Percentiles rank a stretch among this genome's conserved stretches.
phyloP scores from a whole-genome alignment of 2,888 invertebrate species.

The Noctua comes region DNA sequence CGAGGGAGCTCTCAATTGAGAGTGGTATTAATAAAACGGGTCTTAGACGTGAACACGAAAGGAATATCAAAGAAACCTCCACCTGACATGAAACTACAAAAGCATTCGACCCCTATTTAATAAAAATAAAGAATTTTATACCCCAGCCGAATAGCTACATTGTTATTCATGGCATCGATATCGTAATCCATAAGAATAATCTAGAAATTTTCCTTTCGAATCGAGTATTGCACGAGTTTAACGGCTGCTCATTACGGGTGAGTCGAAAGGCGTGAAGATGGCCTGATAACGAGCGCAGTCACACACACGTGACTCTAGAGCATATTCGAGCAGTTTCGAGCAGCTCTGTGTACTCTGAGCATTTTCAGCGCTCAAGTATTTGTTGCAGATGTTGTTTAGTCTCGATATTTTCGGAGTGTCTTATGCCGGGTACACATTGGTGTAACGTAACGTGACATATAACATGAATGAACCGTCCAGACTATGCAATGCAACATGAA shows the following conservation, averaged over 20 bases:
- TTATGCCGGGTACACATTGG: too few relatives aligned
- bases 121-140: constrained; percentile 54
- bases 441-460: too few relatives aligned
- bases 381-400: constrained; percentile 22
- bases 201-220: constrained; percentile 64
- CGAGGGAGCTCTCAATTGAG: constrained; percentile 1
- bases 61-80: constrained; percentile 50
- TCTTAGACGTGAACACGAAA: constrained; percentile 36
- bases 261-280: constrained; percentile 71
- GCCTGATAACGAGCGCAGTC: constrained; percentile 66
- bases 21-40: constrained; percentile 35
- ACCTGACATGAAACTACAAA: constrained; percentile 47
- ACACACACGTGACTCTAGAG: constrained; percentile 61
- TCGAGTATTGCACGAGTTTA: constrained; percentile 60
- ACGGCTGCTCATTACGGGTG: constrained; percentile 62
- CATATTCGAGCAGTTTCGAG: constrained; percentile 34
- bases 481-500: too few relatives aligned
- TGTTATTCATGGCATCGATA: constrained; percentile 60
- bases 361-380: constrained; percentile 23
- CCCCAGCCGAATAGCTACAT: constrained; percentile 38
- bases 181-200: constrained; percentile 60
- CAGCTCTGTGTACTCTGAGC: constrained; percentile 4
- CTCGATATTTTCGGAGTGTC: neutral
- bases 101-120: constrained; percentile 53
- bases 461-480: too few relatives aligned